Percentiles rank a stretch among this genome's conserved stretches.
phyloP scores from a whole-genome alignment of 2,888 invertebrate species.

The Mythimna vitellina region DNA sequence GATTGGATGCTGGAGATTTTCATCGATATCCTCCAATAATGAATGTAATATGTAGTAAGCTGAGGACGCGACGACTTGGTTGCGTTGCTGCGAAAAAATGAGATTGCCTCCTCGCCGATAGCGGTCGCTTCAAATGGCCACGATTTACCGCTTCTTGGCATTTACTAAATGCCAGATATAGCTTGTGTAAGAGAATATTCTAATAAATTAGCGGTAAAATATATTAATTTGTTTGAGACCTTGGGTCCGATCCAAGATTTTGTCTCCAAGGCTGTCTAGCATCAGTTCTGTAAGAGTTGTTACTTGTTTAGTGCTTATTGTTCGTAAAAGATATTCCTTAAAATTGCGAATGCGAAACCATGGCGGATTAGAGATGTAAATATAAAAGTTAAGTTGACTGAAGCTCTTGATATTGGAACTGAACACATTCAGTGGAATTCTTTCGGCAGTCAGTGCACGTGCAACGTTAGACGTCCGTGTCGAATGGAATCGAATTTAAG shows the following conservation, averaged over 20 bases:
- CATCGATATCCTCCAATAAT: constrained; percentile 88
- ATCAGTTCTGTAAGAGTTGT: constrained; percentile 25
- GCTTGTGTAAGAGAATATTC: constrained; percentile 59
- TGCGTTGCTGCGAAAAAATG: constrained; percentile 74
- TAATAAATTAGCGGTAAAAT: constrained; percentile 61
- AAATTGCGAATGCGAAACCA: constrained; percentile 18
- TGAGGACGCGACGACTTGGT: constrained; percentile 73
- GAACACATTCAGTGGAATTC: constrained; percentile 62
- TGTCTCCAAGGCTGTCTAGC: constrained; percentile 36
- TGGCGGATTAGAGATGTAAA: constrained; percentile 52
- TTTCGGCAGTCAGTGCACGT: constrained; percentile 65
- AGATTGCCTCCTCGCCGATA: constrained; percentile 67
- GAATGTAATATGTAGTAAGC: constrained; percentile 87
- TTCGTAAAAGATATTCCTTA: constrained; percentile 5
- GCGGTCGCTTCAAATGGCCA: constrained; percentile 58
- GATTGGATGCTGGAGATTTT: constrained; percentile 88
- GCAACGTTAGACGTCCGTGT: constrained; percentile 64
- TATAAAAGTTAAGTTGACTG: constrained; percentile 53
- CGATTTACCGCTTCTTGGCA: constrained; percentile 60
- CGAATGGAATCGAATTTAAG: constrained; percentile 66
- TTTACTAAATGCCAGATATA: constrained; percentile 61
- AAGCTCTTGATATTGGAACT: constrained; percentile 57
- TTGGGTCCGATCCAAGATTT: constrained; percentile 62
- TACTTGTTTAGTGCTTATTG: constrained; percentile 16
- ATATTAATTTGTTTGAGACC: constrained; percentile 62